phyloP scores from a whole-genome alignment of 2,888 invertebrate genomes.

The Acronicta aceris region DNA sequence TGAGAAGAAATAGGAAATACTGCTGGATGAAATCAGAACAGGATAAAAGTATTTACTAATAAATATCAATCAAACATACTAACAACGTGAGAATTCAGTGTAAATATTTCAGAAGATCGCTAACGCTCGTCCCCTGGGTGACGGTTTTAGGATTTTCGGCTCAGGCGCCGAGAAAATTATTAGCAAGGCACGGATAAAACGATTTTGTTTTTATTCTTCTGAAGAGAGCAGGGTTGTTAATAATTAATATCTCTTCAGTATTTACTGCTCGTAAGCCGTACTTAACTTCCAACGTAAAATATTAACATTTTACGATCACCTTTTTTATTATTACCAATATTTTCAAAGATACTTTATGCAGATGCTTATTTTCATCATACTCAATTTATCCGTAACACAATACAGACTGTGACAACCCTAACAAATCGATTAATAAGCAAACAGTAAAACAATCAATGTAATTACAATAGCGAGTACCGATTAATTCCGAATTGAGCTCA shows the following conservation, averaged over 20 bases:
- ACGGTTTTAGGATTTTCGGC: slow-evolving; percentile 36
- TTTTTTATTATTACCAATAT: slow-evolving; percentile 30
- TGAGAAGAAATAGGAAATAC: too few relatives aligned
- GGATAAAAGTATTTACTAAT: too few relatives aligned
- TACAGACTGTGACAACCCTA: not conserved
- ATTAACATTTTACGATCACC: slow-evolving; percentile 34
- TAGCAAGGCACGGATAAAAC: slow-evolving; percentile 46
- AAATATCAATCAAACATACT: not conserved
- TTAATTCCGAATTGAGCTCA: not conserved
- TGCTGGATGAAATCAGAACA: too few relatives aligned
- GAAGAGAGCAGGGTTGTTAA: slow-evolving; percentile 25
- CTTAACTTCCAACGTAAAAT: slow-evolving; percentile 39
- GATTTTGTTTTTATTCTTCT: slow-evolving; percentile 43
- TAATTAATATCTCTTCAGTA: slow-evolving; percentile 40
- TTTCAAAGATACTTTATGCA: not conserved
- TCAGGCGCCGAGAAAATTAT: slow-evolving; percentile 45
- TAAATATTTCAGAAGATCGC: slow-evolving; percentile 30
- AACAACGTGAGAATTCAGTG: not conserved
- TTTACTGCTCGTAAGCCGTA: slow-evolving; percentile 27
- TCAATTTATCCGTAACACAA: not conserved
- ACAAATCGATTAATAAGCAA: not conserved
- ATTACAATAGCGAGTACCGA: slow-evolving; percentile 1
- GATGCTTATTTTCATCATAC: not conserved
- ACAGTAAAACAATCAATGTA: not conserved
- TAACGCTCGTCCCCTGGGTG: slow-evolving; percentile 27